These are phyloP conservation scores for Metalampra italica DNA, from an alignment of 2,888 invertebrate species.

Conservation along the genomic window DNA sequence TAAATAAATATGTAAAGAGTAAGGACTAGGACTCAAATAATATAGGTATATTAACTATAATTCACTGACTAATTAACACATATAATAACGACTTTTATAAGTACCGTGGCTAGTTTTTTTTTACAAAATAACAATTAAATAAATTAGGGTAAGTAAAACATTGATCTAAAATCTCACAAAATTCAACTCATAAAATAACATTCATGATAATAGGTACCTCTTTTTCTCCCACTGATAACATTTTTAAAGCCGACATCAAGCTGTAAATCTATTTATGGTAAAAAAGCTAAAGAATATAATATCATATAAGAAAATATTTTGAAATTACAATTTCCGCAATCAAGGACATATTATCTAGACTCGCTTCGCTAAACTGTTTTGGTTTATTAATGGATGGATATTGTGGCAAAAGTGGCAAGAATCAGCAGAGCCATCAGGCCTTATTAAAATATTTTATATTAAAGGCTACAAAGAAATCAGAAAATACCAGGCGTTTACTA, in stretches of 20 bases:
- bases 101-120: constrained; percentile 38
- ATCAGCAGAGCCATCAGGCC: constrained; percentile 49
- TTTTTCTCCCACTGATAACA: constrained; percentile 72
- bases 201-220: constrained; percentile 73
- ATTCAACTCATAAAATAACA: constrained; percentile 46
- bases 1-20: constrained; percentile 54
- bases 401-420: constrained; percentile 70
- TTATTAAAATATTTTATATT: constrained; percentile 37
- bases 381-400: constrained; percentile 70
- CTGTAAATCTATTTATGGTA: constrained; percentile 69
- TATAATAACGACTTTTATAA: constrained; percentile 37
- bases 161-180: constrained; percentile 51
- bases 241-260: constrained; percentile 75
- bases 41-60: constrained; percentile 30
- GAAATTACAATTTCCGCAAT: constrained; percentile 57
- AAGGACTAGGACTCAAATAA: constrained; percentile 45
- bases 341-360: constrained; percentile 54
- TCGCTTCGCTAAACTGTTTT: constrained; percentile 55
- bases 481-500: constrained; percentile 62
- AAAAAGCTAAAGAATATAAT: constrained; percentile 67
- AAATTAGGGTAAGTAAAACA: constrained; percentile 34
- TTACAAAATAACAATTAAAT: constrained; percentile 40
- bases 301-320: constrained; percentile 65
- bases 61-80: constrained; percentile 44
- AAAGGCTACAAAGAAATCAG: constrained; percentile 64